These are phyloP conservation scores for Etheostoma spectabile DNA, from an alignment of 2,113 vertebrate genomes.

Conservation along the genomic window DNA sequence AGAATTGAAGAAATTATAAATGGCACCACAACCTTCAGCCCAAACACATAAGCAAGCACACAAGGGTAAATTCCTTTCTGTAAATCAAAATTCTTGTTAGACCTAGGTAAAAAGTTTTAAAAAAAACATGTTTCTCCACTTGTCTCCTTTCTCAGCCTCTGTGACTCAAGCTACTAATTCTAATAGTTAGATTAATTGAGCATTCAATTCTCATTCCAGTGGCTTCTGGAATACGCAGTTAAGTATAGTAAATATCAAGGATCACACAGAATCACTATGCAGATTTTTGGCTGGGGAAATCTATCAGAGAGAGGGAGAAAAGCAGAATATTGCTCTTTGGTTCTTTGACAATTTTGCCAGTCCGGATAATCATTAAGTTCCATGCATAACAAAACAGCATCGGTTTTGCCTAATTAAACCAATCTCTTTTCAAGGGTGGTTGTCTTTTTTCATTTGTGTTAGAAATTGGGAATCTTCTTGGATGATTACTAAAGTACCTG, in stretches of 20 bases:
- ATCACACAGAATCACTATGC: slow-evolving; percentile 41
- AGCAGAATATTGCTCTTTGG: slow-evolving; percentile 9
- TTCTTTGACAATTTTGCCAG: slow-evolving; percentile 28
- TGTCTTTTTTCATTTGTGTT: slow-evolving; percentile 45
- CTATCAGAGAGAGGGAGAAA: slow-evolving; percentile 3
- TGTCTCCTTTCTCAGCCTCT: slow-evolving; percentile 9
- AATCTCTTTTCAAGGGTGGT: slow-evolving; percentile 28
- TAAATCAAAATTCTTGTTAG: neutral
- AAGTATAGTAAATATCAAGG: slow-evolving; percentile 45
- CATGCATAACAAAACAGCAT: slow-evolving; percentile 21
- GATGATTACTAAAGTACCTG: slow-evolving; percentile 64
- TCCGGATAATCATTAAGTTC: slow-evolving; percentile 31
- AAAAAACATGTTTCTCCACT: slow-evolving; percentile 3
- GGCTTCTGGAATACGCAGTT: slow-evolving; percentile 44
- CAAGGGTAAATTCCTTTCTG: neutral
- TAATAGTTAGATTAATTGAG: slow-evolving; percentile 64
- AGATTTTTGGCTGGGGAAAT: slow-evolving; percentile 36
- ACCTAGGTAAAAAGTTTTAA: slow-evolving; percentile 46
- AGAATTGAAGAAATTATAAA: neutral
- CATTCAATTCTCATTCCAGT: slow-evolving; percentile 44
- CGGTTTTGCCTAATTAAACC: slow-evolving; percentile 42
- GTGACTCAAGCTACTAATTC: slow-evolving; percentile 54
- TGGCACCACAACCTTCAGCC: neutral
- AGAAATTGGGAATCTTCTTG: slow-evolving; percentile 48
- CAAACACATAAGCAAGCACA: neutral